Evolutionary conservation across 2,888 invertebrate genomes (phyloP).

Genomic region (Noctua janthe): DNA sequence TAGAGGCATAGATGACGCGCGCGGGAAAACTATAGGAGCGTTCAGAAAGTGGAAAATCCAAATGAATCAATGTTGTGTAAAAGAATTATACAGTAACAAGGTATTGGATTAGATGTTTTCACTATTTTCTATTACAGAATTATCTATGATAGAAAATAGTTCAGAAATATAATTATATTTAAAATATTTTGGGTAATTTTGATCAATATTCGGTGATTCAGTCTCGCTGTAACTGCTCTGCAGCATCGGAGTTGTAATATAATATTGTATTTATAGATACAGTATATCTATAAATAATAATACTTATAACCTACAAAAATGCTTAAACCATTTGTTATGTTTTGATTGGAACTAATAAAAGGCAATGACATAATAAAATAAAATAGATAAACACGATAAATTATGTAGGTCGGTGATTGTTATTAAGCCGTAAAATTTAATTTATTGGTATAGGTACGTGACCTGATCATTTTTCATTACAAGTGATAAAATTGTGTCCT

Average conservation of each 20-base stretch:
- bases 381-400: background rate
- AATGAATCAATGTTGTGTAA: conserved; percentile 3
- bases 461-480: background rate
- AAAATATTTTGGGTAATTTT: background rate
- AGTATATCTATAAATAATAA: background rate
- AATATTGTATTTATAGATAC: background rate
- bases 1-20: conserved; percentile 68
- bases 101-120: background rate
- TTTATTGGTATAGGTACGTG: too few relatives aligned
- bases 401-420: background rate
- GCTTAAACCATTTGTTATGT: background rate
- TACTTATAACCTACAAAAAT: background rate
- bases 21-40: conserved; percentile 73
- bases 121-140: background rate
- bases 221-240: too few relatives aligned
- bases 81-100: background rate
- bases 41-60: conserved; percentile 56
- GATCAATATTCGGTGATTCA: background rate
- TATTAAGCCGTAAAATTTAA: background rate
- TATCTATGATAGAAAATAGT: background rate
- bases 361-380: background rate
- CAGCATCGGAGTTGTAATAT: background rate
- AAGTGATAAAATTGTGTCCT: background rate
- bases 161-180: background rate
- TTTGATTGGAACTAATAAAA: background rate